Conservation (phyloP, 1,140 invertebrate genomes). For the Ephestia elutella region DNA sequence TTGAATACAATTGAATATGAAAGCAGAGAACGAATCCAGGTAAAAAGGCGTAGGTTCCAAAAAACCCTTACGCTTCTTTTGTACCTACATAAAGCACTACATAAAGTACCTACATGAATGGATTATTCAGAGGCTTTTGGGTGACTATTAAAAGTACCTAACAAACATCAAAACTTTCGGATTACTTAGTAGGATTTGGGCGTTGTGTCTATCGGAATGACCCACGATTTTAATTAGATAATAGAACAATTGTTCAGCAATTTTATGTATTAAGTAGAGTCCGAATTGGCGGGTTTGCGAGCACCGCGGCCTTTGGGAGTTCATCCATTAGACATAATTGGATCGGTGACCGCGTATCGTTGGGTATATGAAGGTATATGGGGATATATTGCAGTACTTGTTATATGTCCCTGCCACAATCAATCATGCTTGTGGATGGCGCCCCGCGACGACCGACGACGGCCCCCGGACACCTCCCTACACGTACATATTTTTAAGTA, state of each 20-base stretch:
- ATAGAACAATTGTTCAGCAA: slow-evolving; percentile 18
- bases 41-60: too few species aligned
- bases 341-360: slow-evolving; percentile 33
- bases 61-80: too few species aligned
- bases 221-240: neutral
- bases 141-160: too few species aligned
- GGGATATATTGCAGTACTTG: slow-evolving; percentile 21
- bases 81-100: too few species aligned
- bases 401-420: slow-evolving; percentile 25
- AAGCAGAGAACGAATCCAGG: too few species aligned
- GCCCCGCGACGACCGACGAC: neutral
- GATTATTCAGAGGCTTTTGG: too few species aligned
- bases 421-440: slow-evolving; percentile 29
- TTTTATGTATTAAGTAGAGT: slow-evolving; percentile 14
- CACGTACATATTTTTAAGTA: too few species aligned
- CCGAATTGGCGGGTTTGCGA: slow-evolving; percentile 16
- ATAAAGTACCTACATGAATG: too few species aligned
- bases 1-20: too few species aligned
- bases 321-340: slow-evolving; percentile 59
- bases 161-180: too few species aligned
- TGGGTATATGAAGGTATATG: slow-evolving; percentile 6
- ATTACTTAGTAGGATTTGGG: too few species aligned
- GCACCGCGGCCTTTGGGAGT: slow-evolving; percentile 25
- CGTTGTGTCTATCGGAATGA: too few species aligned
- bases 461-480: neutral